Percentiles rank a stretch among this genome's conserved stretches.
These are phyloP conservation scores for Neria commutata DNA, from an alignment of 2,888 invertebrate genomes.

Conservation along the genomic window DNA sequence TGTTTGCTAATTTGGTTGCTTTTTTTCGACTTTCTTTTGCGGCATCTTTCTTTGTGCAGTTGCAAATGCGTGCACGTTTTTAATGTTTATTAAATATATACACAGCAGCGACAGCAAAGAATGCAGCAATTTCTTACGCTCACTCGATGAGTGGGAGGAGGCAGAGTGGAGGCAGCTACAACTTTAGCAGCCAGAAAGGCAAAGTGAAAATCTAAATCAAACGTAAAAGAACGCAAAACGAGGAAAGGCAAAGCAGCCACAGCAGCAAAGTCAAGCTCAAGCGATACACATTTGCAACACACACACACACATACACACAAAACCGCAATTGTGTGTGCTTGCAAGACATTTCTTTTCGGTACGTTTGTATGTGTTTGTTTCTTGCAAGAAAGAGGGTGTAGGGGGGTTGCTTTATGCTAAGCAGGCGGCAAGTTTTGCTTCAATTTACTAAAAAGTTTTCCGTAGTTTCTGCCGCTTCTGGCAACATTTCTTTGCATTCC, in stretches of 20 bases:
- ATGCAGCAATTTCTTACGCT: too few species aligned
- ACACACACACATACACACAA: conserved; percentile 3
- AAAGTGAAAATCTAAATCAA: background rate
- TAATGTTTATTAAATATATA: conserved; percentile 7
- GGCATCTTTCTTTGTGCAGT: too few species aligned
- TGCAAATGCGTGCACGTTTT: conserved; percentile 8
- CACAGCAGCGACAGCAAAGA: background rate
- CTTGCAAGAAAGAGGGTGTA: too few species aligned
- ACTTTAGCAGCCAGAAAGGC: too few species aligned
- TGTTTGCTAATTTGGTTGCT: too few species aligned
- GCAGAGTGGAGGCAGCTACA: too few species aligned
- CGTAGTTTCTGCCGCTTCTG: too few species aligned
- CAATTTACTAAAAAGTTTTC: too few species aligned
- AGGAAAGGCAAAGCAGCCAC: conserved; percentile 8
- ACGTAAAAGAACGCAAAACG: conserved; percentile 25
- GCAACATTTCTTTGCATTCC: too few species aligned
- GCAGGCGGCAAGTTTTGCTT: conserved; percentile 32
- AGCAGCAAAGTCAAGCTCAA: background rate
- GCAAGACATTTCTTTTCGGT: conserved; percentile 29
- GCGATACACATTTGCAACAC: background rate
- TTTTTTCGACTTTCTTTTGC: too few species aligned
- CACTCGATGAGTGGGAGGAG: too few species aligned
- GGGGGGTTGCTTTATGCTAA: conserved; percentile 33
- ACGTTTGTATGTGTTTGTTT: too few species aligned
- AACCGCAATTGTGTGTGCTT: conserved; percentile 32